Base-by-base conservation (phyloP, 2,113 vertebrate species). In the Nothoprocta pentlandii region DNA sequence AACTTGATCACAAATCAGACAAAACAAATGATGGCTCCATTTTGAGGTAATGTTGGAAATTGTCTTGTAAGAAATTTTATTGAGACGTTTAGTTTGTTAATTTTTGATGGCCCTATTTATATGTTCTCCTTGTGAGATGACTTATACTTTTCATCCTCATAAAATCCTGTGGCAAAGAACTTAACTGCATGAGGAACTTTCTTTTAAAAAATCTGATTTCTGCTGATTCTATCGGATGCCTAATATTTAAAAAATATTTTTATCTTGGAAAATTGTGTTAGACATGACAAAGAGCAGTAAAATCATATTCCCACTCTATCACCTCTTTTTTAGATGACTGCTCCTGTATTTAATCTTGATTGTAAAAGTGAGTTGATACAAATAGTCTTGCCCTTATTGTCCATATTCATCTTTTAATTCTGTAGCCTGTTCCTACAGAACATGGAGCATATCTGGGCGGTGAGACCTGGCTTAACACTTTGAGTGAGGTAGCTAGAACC, bases 331-430 rank as follows among this genome's bases (percentile, higher is more conserved):
- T 34, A 25, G 28, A 8, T 68, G 63, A 10, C 42, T 76, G 15
- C 22, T 49, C 10, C 41, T 14, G 6, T 71, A 2, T 44, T 68
- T 76, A 76, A 44, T 56, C 39, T 47, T 0, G 0, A 64, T 4
- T 54, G n/a, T 73, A 21, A 61, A 70, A 3, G 34, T 73, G 56
- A 83, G 42, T 51, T 64, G 11, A 34, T 88, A 7, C 6, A 56
- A 64, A 67, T 75, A 36, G 90, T 3, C 1, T 9, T 3, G 3
- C 17, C 25, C 9, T 63, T 79, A 17, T 64, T 76, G 51, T 53
- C 21, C 7, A 17, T 20, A 17, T 54, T 34, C 2, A 0, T 51
- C 22, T 64, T 87, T 70, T 32, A 71, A 16, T 79, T 58, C 20
- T 64, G 23, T 49, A 21, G 22, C n/a, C 30, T 79, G 81, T 92